Conservation (phyloP, 1,140 invertebrate genomes). For the Pseudomyrmex dendroicus region DNA sequence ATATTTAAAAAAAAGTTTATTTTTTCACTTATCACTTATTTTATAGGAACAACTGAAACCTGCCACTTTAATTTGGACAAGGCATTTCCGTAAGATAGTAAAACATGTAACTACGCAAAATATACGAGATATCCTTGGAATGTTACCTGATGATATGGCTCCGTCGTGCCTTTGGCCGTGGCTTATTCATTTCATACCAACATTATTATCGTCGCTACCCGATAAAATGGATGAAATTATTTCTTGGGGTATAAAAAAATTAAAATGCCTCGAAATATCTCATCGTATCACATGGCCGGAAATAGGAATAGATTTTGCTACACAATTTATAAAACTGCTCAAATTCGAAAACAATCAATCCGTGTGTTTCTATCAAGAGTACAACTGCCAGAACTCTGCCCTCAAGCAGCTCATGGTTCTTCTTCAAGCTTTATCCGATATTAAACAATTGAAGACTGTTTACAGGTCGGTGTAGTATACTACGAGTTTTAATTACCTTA, state of each 20-base stretch:
- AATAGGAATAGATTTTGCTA: constrained; percentile 77
- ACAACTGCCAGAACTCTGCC: constrained; percentile 60
- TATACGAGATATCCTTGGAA: constrained; percentile 70
- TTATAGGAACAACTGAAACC: constrained; percentile 77
- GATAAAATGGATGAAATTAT: constrained; percentile 73
- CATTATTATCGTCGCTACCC: constrained; percentile 74
- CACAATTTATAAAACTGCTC: constrained; percentile 73
- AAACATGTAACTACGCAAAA: constrained; percentile 61
- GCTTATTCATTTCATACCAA: constrained; percentile 80
- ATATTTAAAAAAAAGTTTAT: neutral
- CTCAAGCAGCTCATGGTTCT: constrained; percentile 70
- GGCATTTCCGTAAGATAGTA: constrained; percentile 71
- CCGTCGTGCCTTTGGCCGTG: constrained; percentile 73
- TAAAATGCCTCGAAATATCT: constrained; percentile 76
- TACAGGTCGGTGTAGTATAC: constrained; percentile 71
- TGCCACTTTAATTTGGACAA: constrained; percentile 80
- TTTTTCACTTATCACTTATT: neutral
- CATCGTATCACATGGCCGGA: constrained; percentile 75
- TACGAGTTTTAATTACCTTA: constrained; percentile 34
- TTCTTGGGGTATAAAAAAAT: constrained; percentile 75
- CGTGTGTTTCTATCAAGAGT: constrained; percentile 67
- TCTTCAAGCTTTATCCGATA: constrained; percentile 75
- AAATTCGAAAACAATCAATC: constrained; percentile 68
- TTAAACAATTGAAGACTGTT: constrained; percentile 74
- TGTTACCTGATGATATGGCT: constrained; percentile 69